Conservation (phyloP, 2,888 invertebrate species). For the Metopia argyrocephala region DNA sequence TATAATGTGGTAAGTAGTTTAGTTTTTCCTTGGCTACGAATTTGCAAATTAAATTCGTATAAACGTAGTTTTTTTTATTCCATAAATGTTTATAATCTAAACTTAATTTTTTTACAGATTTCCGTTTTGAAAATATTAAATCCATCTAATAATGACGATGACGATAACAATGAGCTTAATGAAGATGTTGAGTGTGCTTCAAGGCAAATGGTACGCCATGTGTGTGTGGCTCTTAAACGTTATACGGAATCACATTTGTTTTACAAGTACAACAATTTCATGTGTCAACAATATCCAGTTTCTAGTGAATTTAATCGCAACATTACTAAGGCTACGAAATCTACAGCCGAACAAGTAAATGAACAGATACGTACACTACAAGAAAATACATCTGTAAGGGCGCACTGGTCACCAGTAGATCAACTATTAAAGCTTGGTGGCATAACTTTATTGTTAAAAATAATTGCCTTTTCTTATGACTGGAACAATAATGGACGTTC, state of each 20-base stretch:
- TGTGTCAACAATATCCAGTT: constrained; percentile 80
- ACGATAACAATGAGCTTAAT: constrained; percentile 82
- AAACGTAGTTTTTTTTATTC: constrained; percentile 6
- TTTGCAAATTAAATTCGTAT: constrained; percentile 2
- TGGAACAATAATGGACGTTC: constrained; percentile 90
- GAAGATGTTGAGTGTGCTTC: constrained; percentile 95
- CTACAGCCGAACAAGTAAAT: constrained; percentile 88
- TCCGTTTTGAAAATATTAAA: constrained; percentile 91
- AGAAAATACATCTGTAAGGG: constrained; percentile 85
- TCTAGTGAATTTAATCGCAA: constrained; percentile 77
- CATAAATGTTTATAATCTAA: background rate
- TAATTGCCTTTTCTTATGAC: constrained; percentile 92
- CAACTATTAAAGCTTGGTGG: constrained; percentile 91
- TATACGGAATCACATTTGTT: constrained; percentile 95
- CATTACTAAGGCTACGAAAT: constrained; percentile 82
- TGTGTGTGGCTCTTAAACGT: constrained; percentile 91
- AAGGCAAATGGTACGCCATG: constrained; percentile 93
- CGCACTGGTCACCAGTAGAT: constrained; percentile 93
- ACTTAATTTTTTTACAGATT: constrained; percentile 79
- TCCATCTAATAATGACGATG: constrained; percentile 81
- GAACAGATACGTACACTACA: constrained; percentile 91
- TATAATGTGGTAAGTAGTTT: constrained; percentile 86
- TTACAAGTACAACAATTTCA: constrained; percentile 86
- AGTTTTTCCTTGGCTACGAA: background rate
- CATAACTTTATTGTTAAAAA: constrained; percentile 87